Base-by-base conservation (phyloP, 2,888 invertebrate species). In the Zootermopsis nevadensis region DNA sequence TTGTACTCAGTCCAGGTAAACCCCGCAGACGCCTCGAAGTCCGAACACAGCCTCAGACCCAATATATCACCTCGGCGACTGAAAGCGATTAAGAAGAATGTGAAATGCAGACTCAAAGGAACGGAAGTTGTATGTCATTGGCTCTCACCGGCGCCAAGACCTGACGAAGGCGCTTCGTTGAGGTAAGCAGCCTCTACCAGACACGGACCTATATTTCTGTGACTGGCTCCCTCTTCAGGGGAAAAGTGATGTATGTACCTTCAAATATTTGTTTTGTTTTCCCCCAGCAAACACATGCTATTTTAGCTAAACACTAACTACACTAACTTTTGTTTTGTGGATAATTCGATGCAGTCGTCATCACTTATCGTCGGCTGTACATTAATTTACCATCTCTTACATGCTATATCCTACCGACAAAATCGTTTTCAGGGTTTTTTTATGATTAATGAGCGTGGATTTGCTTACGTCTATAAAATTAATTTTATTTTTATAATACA, bases 61-160 rank as follows among this genome's bases (percentile, higher is more conserved):
- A 60, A n/a, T 60, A 27, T n/a, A 60, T 60, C 60, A 27, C 48
- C n/a, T 8, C 6, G 0, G 60, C 7, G n/a, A 27, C n/a, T 60
- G n/a, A n/a, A n/a, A 4, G n/a, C 60, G n/a, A n/a, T 60, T 4
- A 3, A 27, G 60, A 6, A n/a, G 6, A n/a, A 6, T 27, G n/a
- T 60, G n/a, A 27, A 27, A 60, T 2, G 12, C 60, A 60, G 60
- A 60, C 6, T n/a, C 60, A 60, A 60, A 60, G n/a, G n/a, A 60
- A 60, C 60, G 60, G 60, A 60, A 60, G 60, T 60, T 60, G 60
- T 60, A 60, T 60, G 60, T 60, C 60, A 60, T 6, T 60, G 27
- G n/a, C 60, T n/a, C 8, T 60, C 6, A n/a, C 60, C 60, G 60
- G 60, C 60, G 60, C 60, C 60, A 60, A 2, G 60, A 60, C 60